Base-by-base conservation (phyloP, 2,113 vertebrate genomes). In the Paratilapia polleni region DNA sequence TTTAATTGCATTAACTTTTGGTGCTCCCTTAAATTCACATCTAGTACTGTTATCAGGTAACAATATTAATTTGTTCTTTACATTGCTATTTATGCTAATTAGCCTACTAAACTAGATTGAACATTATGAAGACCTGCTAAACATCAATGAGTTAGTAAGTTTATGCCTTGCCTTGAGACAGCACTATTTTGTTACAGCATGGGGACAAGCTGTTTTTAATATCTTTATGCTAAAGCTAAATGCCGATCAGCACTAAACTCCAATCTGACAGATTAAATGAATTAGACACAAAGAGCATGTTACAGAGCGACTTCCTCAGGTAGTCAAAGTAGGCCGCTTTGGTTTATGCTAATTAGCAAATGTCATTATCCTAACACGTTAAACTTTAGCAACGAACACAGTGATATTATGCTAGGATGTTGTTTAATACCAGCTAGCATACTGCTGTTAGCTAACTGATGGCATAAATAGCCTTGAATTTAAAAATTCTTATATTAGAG, bases 311-410 rank as follows among this genome's bases (percentile, higher is more conserved):
- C 63, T 14, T 66, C 63, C 4, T 31, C 28, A 31, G 28, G 15
- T 41, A 66, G 22, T 66, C 38, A 66, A 66, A 66, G 28, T 3
- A 31, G 38, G 63, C 13, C 43, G 15, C 5, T 43, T 66, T 66
- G 0, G 1, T 38, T 24, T 26, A 47, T 47, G 38, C 8, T 68
- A 68, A 26, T 47, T 68, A 47, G 17, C 8, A 68, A 47, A 47
- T 11, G 1, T 26, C 3, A 8, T 52, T 52, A 26, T 68, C 38
- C 22, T 68, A 3, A 0, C 0, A 43, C 38, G 26, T 22, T 43
- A 22, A 66, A 66, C 2, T 66, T 66, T 38, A 61, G 59, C 59
- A 61, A 61, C 0, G 34, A 64, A 7, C 34, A 22, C 20, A 12
- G 34, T 41, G 62, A 22, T 64, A 22, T 64, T 64, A 64, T 64